Evolutionary conservation across 2,888 invertebrate species (phyloP), one percentile per base, ranked within the genome.

Genomic region (Allophyes oxyacanthae): DNA sequence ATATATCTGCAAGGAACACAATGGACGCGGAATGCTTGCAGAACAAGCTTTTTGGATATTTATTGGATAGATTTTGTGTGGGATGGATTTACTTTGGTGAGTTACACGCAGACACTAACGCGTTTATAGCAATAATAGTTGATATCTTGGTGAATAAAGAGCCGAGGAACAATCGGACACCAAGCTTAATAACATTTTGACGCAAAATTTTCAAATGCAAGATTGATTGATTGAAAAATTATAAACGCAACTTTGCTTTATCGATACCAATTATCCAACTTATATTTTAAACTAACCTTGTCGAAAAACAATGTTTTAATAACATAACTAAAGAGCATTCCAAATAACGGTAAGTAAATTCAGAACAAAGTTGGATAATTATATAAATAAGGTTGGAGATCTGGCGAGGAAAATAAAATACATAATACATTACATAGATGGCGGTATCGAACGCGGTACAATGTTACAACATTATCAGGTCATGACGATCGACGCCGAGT

Each of bases 21-120:
- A 93, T 92, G 89, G 92, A 85, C 86, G 87, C 83, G 88, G 88
- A 90, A 91, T 92, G 86, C 85, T 88, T 75, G 84, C 85, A 85
- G 87, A 90, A 93, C 93, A 92, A 90, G 92, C 89, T 91, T 93
- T 93, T 93, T 90, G 93, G 93, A 90, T 91, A 93, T 93, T 93
- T 93, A 93, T 92, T 91, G 88, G 91, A 91, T 91, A 90, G 91
- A 88, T 91, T 89, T 88, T 87, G 91, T 89, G 93, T 93, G 91
- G 93, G 93, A 88, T 86, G 91, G 78, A 88, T 90, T 89, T 86
- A 86, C 87, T 89, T 85, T 82, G 79, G 81, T 78, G 82, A 78
- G 78, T 79, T 82, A 76, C 78, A 82, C 76, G 78, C 81, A 79
- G 75, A 64, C 77, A 79, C 83, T 82, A 83, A 80, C 82, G 81